phyloP scores from a whole-genome alignment of 2,888 invertebrate species.

The Ommatoiulus sabulosus region DNA sequence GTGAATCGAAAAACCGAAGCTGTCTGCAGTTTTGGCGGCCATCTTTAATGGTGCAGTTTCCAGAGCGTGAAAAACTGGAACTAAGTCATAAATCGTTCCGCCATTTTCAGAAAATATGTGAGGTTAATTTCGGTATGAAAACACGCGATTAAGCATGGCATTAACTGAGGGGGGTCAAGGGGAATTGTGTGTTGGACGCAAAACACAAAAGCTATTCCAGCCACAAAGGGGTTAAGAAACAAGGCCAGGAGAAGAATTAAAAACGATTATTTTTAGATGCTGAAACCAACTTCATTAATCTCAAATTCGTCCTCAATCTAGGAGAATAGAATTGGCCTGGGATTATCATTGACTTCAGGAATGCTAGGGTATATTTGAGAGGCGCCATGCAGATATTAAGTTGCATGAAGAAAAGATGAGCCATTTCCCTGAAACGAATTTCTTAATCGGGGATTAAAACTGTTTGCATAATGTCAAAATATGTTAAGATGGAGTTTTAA shows the following conservation, averaged over 20 bases:
- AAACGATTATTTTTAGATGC: neutral
- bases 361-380: neutral
- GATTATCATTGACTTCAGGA: neutral
- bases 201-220: constrained; percentile 11
- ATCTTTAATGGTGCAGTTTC: neutral
- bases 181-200: neutral
- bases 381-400: neutral
- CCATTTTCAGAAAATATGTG: neutral
- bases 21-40: neutral
- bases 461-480: neutral
- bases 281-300: neutral
- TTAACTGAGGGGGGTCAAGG: neutral
- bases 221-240: constrained; percentile 36
- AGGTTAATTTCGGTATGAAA: neutral
- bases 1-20: neutral
- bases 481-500: neutral
- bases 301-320: neutral
- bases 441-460: neutral
- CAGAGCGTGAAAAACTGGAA: neutral
- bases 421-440: neutral
- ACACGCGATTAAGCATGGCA: neutral
- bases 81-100: neutral
- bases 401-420: neutral
- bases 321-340: neutral
- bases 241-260: neutral